These are phyloP conservation scores for Furcifer pardalis DNA, from an alignment of 2,797 vertebrate species.

Conservation along the genomic window DNA sequence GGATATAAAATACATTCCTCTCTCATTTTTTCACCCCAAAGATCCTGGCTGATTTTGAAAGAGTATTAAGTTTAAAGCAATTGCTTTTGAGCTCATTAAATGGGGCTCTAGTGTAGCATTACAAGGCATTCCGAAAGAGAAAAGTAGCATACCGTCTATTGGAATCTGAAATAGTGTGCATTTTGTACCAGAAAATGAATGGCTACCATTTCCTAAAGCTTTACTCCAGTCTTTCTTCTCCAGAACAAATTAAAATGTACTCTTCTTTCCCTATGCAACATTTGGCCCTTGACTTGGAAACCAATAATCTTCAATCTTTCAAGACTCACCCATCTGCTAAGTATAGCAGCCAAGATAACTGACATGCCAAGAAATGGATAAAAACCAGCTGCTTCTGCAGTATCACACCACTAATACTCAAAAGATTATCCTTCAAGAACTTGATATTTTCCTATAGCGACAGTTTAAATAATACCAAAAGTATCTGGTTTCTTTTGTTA, in stretches of 20 bases:
- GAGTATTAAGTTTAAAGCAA: slow-evolving; percentile 64
- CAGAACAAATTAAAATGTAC: slow-evolving; percentile 59
- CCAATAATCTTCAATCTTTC: slow-evolving; percentile 73
- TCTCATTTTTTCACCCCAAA: slow-evolving; percentile 48
- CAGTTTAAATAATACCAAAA: slow-evolving; percentile 3
- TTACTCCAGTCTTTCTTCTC: slow-evolving; percentile 44
- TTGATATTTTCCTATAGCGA: neutral
- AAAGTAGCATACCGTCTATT: slow-evolving; percentile 54
- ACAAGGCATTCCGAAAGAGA: slow-evolving; percentile 59
- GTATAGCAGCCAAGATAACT: slow-evolving; percentile 72
- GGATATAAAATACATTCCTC: slow-evolving; percentile 39
- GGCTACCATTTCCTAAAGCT: slow-evolving; percentile 65
- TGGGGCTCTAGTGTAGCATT: slow-evolving; percentile 56
- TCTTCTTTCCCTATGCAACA: slow-evolving; percentile 66
- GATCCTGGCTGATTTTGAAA: slow-evolving; percentile 60
- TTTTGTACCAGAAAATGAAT: slow-evolving; percentile 71
- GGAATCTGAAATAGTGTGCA: slow-evolving; percentile 64
- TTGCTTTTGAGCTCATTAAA: slow-evolving; percentile 71
- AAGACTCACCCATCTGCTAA: slow-evolving; percentile 76
- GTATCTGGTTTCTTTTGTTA: neutral
- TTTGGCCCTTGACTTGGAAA: slow-evolving; percentile 72
- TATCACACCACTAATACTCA: slow-evolving; percentile 59
- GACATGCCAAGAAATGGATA: slow-evolving; percentile 71
- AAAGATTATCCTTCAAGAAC: slow-evolving; percentile 58
- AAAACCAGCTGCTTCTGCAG: slow-evolving; percentile 70